Evolutionary conservation across 2,888 invertebrate genomes (phyloP).

Genomic region (Scaeva pyrastri): DNA sequence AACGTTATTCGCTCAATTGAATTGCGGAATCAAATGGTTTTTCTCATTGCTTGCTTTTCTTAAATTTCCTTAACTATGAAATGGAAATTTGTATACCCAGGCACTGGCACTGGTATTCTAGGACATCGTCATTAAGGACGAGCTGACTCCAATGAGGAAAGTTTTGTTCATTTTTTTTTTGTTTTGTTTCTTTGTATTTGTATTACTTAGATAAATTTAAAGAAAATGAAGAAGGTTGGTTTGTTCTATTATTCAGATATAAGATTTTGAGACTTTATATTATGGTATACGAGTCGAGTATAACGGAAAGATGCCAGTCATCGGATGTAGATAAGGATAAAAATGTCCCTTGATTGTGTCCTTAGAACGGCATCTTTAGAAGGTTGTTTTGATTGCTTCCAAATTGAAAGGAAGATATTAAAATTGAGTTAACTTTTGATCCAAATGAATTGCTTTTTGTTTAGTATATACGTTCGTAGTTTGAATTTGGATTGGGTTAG

Average conservation of each 20-base stretch:
- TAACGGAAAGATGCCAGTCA: not conserved
- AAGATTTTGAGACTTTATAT: not conserved
- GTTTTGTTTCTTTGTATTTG: no score
- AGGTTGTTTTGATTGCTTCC: conserved; percentile 9
- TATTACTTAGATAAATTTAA: not conserved
- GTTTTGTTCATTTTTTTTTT: conserved; percentile 6
- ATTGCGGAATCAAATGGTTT: not conserved
- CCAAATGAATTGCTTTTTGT: not conserved
- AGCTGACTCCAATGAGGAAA: not conserved
- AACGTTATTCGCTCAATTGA: not conserved
- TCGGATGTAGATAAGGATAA: not conserved
- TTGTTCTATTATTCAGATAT: not conserved
- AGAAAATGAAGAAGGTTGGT: not conserved
- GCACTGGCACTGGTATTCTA: no score
- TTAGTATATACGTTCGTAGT: not conserved
- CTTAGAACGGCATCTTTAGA: not conserved
- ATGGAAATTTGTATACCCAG: not conserved
- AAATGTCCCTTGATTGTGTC: not conserved
- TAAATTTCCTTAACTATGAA: not conserved
- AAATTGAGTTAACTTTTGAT: not conserved
- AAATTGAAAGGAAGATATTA: conserved; percentile 8
- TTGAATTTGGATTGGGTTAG: not conserved
- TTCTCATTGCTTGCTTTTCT: not conserved
- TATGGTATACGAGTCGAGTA: not conserved
- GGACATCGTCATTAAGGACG: not conserved